Percentiles rank a stretch among this genome's conserved stretches.
These are phyloP conservation scores for Drosophila kanapiae DNA, from an alignment of 1,140 invertebrate genomes.

Conservation along the genomic window DNA sequence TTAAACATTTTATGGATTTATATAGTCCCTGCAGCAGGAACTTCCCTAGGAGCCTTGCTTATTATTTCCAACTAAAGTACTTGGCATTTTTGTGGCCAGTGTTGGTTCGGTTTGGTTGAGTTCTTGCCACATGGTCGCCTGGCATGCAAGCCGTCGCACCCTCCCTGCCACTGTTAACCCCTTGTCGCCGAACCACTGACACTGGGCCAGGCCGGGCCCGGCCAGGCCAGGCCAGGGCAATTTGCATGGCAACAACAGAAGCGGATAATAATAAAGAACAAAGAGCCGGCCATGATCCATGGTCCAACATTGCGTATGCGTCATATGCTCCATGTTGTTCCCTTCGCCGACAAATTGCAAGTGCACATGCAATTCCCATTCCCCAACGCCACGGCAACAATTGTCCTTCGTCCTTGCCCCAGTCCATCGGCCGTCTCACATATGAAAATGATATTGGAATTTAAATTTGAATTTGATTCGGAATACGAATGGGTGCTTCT, in stretches of 20 bases:
- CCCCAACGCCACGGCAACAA: slow-evolving; percentile 20
- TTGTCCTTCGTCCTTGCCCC: slow-evolving; percentile 37
- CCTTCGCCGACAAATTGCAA: slow-evolving; percentile 49
- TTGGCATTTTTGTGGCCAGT: slow-evolving; percentile 1
- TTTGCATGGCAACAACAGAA: slow-evolving; percentile 51
- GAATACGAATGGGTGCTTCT: slow-evolving; percentile 17
- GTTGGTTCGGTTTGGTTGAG: slow-evolving; percentile 5
- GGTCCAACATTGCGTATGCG: slow-evolving; percentile 62
- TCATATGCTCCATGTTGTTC: slow-evolving; percentile 52
- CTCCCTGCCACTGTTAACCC: slow-evolving; percentile 14
- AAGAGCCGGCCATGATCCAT: slow-evolving; percentile 49
- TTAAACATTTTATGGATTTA: no score
- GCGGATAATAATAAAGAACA: slow-evolving; percentile 6
- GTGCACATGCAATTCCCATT: slow-evolving; percentile 48
- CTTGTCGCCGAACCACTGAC: slow-evolving; percentile 13
- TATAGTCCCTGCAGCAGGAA: no score
- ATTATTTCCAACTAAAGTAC: no score
- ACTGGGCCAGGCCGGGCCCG: slow-evolving; percentile 12
- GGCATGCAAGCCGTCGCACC: slow-evolving; percentile 35
- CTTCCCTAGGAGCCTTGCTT: not conserved
- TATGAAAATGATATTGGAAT: slow-evolving; percentile 39
- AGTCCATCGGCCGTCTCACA: not conserved
- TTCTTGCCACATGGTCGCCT: slow-evolving; percentile 27
- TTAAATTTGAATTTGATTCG: slow-evolving; percentile 36
- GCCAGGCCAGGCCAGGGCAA: slow-evolving; percentile 2